Base-by-base conservation (phyloP, 2,888 invertebrate species). In the Nezara viridula region DNA sequence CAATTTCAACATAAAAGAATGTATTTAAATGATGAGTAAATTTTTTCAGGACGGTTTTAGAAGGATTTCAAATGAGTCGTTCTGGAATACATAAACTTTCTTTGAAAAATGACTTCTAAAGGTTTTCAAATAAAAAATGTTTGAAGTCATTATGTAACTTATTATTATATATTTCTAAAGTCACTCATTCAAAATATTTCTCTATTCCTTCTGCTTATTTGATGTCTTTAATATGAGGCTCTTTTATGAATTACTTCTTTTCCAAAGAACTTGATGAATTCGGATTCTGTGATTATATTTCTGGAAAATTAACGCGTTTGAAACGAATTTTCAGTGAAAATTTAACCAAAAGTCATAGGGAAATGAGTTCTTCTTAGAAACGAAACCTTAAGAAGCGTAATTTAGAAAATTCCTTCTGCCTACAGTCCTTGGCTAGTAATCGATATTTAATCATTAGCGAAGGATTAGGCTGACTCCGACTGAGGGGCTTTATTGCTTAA, bases 361-460 rank as follows among this genome's bases (percentile, higher is more conserved):
- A n/a, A 81, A 81, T 81, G 81, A 81, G 81, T 81, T 81, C 44
- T 81, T 40, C 81, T 47, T 77, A 40, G 4, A 77, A 21, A 40
- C 77, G 27, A 60, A 60, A 19, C 77, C 21, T 47, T 81, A 44
- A 47, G 44, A 40, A n/a, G 44, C 21, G 81, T 81, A 81, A 81
- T 81, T 81, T 40, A 44, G 81, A 24, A 47, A 81, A 44, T 81
- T 81, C 37, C 16, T 81, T 73, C 32, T 44, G 81, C 44, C 77
- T 40, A 40, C 77, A 77, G 40, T 44, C 77, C 21, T 37, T 21
- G 44, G 44, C 19, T 47, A 27, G n/a, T n/a, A 47, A 81, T 81
- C 81, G 81, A 81, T 81, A 81, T 81, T 81, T 81, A 81, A 81
- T 81, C 81, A 81, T 81, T 81, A 81, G 81, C 10, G 44, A n/a